These are phyloP conservation scores for Lagopus muta DNA, from an alignment of 2,113 vertebrate species.

Conservation along the genomic window DNA sequence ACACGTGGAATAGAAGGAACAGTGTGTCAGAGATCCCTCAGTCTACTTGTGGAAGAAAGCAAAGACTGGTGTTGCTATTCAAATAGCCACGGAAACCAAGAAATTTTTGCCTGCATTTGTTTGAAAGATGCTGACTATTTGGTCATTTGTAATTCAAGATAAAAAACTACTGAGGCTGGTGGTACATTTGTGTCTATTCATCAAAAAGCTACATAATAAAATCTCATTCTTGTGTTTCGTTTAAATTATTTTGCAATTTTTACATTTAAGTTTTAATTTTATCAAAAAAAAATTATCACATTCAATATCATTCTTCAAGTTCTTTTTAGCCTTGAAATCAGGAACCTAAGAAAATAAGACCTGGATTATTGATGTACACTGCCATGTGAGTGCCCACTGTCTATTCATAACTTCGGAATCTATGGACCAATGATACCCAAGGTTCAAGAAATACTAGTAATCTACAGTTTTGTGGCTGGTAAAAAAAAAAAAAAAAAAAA, in stretches of 20 bases:
- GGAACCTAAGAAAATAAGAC: not conserved
- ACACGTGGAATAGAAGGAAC: not conserved
- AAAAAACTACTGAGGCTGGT: not conserved
- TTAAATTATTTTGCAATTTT: not conserved
- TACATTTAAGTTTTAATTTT: not conserved
- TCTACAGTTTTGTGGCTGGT: not conserved
- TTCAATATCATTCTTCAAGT: not conserved
- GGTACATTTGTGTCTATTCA: not conserved
- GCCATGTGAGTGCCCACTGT: fast-evolving
- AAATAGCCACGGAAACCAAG: not conserved
- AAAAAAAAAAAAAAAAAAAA: too few relatives aligned
- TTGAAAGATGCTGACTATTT: not conserved
- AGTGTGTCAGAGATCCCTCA: not conserved
- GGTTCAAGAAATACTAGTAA: not conserved
- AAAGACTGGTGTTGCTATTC: not conserved
- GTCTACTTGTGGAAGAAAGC: not conserved
- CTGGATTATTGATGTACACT: not conserved
- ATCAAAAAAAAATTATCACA: not conserved
- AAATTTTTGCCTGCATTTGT: not conserved
- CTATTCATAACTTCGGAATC: not conserved
- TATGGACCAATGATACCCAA: not conserved
- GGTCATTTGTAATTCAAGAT: not conserved
- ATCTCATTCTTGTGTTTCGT: not conserved
- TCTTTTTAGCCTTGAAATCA: not conserved
- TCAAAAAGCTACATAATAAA: not conserved